Evolutionary conservation across 2,888 invertebrate genomes (phyloP), one percentile per base, ranked within the genome.

Genomic region (Drosophila demipolita): DNA sequence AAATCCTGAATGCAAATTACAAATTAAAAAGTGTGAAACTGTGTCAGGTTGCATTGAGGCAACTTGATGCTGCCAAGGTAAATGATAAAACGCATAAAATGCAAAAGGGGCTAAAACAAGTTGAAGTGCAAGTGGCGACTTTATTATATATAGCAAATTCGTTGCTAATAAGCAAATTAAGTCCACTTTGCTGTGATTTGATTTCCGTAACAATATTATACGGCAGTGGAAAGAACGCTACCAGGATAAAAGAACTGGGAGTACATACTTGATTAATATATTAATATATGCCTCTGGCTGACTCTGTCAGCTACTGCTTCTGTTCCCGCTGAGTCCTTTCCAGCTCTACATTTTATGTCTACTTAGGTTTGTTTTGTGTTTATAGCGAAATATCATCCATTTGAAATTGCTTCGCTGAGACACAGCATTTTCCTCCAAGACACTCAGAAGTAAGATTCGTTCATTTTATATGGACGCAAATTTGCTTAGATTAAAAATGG

Each of bases 151-250:
- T 53, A 58, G 67, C 70, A 78, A 73, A 70, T 75, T 80, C 68
- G 66, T 80, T 68, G 66, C 67, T 69, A 79, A 78, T 75, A 85
- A 79, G n/a, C 26, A 29, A 55, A 75, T 79, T 77, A 88, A 82
- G 83, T 70, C 81, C 66, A 70, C 81, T 78, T 72, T 74, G 77
- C 74, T 70, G 75, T 83, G 89, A 83, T 87, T 86, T 88, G 69
- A 23, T 86, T 84, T 73, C 73, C 81, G 69, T 83, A 83, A 83
- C 83, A 78, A 82, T 83, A 88, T 83, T 83, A 83, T 86, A 75
- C 78, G 82, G 57, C 23, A 8, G 15, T 15, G 15, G 45, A 15
- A 45, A 15, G 45, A 15, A 7, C 7, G 15, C 4, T 23, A 15
- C 7, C 45, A 20, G 45, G 12, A 12, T 45, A 72, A n/a, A 12